Evolutionary conservation across 2,888 invertebrate species (phyloP), one percentile per base, ranked within the genome.

Genomic region (Mellilla xanthometata): DNA sequence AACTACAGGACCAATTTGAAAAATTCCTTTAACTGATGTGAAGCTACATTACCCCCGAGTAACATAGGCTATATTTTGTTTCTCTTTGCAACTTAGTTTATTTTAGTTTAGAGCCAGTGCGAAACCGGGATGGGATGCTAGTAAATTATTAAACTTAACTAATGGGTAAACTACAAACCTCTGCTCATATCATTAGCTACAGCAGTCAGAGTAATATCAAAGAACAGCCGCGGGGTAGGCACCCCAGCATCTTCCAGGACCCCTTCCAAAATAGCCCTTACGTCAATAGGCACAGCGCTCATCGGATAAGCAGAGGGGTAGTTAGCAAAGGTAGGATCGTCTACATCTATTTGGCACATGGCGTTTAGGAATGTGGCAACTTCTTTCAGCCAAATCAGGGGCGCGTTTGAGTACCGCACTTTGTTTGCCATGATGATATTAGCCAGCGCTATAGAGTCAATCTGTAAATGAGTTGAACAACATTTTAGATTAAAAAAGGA

Each of bases 151-250:
- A n/a, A n/a, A n/a, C n/a, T n/a, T n/a, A n/a, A n/a, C n/a, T n/a
- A n/a, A n/a, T n/a, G n/a, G n/a, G n/a, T 29, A 4, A 31, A 26
- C 12, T 45, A 67, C 68, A 65, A 69, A 83, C 93, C 93, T 86
- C 93, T 94, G 34, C 92, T 92, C 91, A 95, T 92, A 62, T 95
- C 94, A 61, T 92, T 93, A 3, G 94, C 93, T 87, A 95, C 91
- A 9, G 93, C 90, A 4, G 93, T 93, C 10, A 95, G 80, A 23
- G 93, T 92, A 15, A 92, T 92, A 72, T 95, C 94, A 62, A 92
- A 95, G 75, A 95, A 95, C 55, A 93, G 76, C 62, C 93, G 93
- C 3, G 91, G 75, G 56, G 93, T 94, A 3, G 90, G 84, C 52
- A 91, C 90, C 0, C 94, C 94, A 5, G 93, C 91, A 39, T 92